Conservation (phyloP, 2,888 invertebrate genomes). For the Unio delphinus region DNA sequence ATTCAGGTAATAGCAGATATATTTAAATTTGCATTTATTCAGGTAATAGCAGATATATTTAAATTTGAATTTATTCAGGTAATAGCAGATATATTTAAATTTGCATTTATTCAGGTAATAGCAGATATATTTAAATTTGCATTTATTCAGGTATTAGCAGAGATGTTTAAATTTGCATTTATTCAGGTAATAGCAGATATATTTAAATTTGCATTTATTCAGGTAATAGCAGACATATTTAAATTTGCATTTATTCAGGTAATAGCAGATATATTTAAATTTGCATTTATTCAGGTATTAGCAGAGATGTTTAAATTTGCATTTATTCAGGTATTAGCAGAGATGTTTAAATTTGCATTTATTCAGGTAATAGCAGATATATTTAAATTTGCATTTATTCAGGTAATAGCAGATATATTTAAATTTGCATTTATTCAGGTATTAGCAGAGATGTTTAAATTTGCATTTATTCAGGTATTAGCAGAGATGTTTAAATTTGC, state of each 20-base stretch:
- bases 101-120: slow-evolving; percentile 80
- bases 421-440: background rate
- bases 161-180: too few species aligned
- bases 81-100: too few species aligned
- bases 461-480: slow-evolving; percentile 80
- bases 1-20: too few species aligned
- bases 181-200: slow-evolving; percentile 76
- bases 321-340: slow-evolving; percentile 78
- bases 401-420: slow-evolving; percentile 72
- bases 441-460: too few species aligned
- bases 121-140: background rate
- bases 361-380: too few species aligned
- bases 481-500: background rate
- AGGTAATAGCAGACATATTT: too few species aligned
- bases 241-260: slow-evolving; percentile 83
- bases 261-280: slow-evolving; percentile 20
- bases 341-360: background rate
- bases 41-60: slow-evolving; percentile 72
- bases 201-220: background rate
- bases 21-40: slow-evolving; percentile 82
- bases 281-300: background rate
- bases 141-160: background rate
- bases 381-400: slow-evolving; percentile 82
- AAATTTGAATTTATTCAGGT: background rate
- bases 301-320: too few species aligned